Evolutionary conservation across 2,888 invertebrate genomes (phyloP), one percentile per base, ranked within the genome.

Genomic region (Trissoscelio sp.): DNA sequence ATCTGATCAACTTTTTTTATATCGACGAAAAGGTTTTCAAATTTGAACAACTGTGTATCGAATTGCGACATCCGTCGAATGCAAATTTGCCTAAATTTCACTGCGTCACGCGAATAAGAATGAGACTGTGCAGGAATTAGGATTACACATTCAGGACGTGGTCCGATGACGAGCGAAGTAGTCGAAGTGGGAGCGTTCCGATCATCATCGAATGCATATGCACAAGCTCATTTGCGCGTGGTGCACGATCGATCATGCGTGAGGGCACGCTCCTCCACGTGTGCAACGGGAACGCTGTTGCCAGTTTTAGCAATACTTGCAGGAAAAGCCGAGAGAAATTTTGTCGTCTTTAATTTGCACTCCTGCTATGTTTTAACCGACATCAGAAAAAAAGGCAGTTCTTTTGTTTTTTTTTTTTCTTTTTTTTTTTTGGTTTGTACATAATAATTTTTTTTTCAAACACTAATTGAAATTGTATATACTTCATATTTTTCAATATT

Each of bases 81-180:
- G 89, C 89, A 88, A 89, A 89, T 89, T 83, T 85, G 83, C 84
- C 87, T 88, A 86, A 88, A 89, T 88, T 88, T 88, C 85, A 84
- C 82, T 83, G 85, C 82, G 81, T 70, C 79, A 79, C 46, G 70
- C 82, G 88, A 87, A 88, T 88, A 84, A 83, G 83, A 88, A 88
- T 88, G 85, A 87, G 84, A 74, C 83, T 72, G 83, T 80, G 83
- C 70, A 70, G 67, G 83, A 85, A 83, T 81, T 82, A 82, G 83
- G 85, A 85, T 88, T 87, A 87, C 82, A 85, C 85, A 88, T 88
- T 88, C 88, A 87, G 84, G 86, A 82, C 86, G 85, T 86, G 84
- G 86, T 86, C 84, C 86, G 87, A 83, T 83, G 86, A 86, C 73
- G 74, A 79, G 86, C 55, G 51, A 57, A 44, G 46, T 31, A 57